A percentile compares a stretch with the other conserved stretches of the same genome.
Evolutionary conservation across 2,113 vertebrate genomes (phyloP).

Genomic region (Phainopepla nitens): DNA sequence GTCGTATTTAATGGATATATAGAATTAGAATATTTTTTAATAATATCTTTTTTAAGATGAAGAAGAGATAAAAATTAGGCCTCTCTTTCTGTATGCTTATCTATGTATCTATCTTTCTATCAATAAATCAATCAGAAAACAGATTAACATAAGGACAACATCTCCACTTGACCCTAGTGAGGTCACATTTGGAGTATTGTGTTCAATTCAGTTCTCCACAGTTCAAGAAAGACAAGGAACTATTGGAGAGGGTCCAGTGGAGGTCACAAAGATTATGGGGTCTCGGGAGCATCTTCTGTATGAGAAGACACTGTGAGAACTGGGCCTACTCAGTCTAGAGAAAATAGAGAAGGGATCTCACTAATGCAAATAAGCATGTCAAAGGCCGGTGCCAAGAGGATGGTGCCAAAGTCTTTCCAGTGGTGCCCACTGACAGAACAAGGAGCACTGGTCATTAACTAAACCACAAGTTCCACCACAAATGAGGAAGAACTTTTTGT

Average conservation of each 20-base stretch:
- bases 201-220: not conserved
- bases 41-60: not conserved
- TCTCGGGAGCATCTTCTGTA: accelerated
- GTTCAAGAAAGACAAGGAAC: not conserved
- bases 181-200: not conserved
- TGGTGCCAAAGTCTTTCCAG: not conserved
- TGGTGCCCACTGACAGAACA: too few relatives aligned
- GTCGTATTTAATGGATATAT: not conserved
- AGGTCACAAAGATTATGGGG: not conserved
- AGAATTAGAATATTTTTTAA: not conserved
- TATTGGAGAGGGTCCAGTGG: accelerated
- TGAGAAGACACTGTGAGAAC: not conserved
- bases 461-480: not conserved
- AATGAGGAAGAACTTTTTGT: not conserved
- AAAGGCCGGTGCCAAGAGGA: too few relatives aligned
- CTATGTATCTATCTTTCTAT: not conserved
- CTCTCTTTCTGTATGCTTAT: not conserved
- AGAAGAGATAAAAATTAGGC: not conserved
- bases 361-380: too few relatives aligned
- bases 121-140: not conserved
- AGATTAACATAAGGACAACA: not conserved
- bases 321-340: not conserved
- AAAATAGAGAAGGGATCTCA: not conserved
- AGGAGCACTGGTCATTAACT: not conserved
- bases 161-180: not conserved